Percentiles rank a stretch among this genome's conserved stretches.
Evolutionary conservation across 1,140 invertebrate genomes (phyloP).

Genomic region (Sminthurinus signatus): DNA sequence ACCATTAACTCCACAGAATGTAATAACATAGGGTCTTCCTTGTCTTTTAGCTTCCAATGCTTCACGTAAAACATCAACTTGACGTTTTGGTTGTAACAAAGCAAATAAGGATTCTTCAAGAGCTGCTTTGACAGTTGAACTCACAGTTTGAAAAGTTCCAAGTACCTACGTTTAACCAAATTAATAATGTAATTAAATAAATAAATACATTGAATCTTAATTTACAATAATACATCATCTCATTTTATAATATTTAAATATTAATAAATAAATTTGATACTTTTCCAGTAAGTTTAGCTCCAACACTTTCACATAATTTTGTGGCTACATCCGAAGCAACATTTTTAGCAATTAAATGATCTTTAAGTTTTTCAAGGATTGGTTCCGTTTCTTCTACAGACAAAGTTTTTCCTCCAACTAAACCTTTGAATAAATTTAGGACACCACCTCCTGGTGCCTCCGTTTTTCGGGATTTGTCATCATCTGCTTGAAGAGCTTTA

Average conservation of each 20-base stretch:
- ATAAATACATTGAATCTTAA: neutral
- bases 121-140: slow-evolving; percentile 71
- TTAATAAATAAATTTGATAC: slow-evolving; percentile 47
- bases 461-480: slow-evolving; percentile 47
- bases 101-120: slow-evolving; percentile 77
- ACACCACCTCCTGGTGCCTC: slow-evolving; percentile 35
- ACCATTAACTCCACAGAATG: slow-evolving; percentile 99
- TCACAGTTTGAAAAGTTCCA: slow-evolving; percentile 87
- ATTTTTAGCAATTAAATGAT: slow-evolving; percentile 96
- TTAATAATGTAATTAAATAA: neutral
- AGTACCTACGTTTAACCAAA: slow-evolving; percentile 50
- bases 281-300: slow-evolving; percentile 87
- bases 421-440: slow-evolving; percentile 52
- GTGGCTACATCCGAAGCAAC: slow-evolving; percentile 92
- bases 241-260: neutral
- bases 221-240: neutral
- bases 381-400: slow-evolving; percentile 68
- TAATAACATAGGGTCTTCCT: slow-evolving; percentile 84
- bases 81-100: slow-evolving; percentile 86
- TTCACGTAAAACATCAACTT: slow-evolving; percentile 95
- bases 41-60: slow-evolving; percentile 79
- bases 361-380: slow-evolving; percentile 87
- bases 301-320: slow-evolving; percentile 93
- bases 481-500: slow-evolving; percentile 55
- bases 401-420: slow-evolving; percentile 76